Evolutionary conservation across 2,797 vertebrate species (phyloP), one percentile per base, ranked within the genome.

Genomic region (Microchirus variegatus): DNA sequence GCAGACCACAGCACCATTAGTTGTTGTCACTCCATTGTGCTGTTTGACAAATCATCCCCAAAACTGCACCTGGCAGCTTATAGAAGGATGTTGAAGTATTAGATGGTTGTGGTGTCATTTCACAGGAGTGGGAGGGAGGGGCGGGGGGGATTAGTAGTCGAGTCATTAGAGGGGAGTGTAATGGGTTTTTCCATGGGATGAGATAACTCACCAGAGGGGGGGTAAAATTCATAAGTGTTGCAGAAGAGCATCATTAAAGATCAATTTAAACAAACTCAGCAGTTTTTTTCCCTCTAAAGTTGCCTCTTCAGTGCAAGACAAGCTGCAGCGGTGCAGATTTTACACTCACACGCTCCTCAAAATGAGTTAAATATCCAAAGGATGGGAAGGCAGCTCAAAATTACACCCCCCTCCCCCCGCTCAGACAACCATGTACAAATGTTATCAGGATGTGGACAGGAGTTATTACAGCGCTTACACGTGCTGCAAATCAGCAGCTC

Each of bases 121-220:
- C 45, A 45, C 16, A 77, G 59, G 59, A 53, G 58, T 50, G 47
- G 61, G 22, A 62, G 36, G 41, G 54, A 5, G 5, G 22, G 22
- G 22, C 56, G 22, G 5, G 22, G 22, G 22, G 59, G 47, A 72
- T 63, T 40, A 37, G 63, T 15, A 46, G 46, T 10, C 16, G 26
- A 66, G 59, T 67, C 73, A 70, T 75, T 56, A 70, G 47, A 56
- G 12, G 51, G 35, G 48, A 37, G 45, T 44, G 38, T 56, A 63
- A 69, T 69, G 50, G 17, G 2, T 44, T 73, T 65, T 55, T 70
- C 36, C 18, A 35, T 14, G 13, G 49, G 18, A 46, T 10, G 0
- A 31, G 31, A 31, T 31, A 31, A 68, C 63, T 76, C 73, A 78
- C 62, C 65, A 80, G 59, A 75, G 66, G 65, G 66, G 65, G 71